Conservation (phyloP, 1,140 invertebrate genomes). For the Nomia melanderi region DNA sequence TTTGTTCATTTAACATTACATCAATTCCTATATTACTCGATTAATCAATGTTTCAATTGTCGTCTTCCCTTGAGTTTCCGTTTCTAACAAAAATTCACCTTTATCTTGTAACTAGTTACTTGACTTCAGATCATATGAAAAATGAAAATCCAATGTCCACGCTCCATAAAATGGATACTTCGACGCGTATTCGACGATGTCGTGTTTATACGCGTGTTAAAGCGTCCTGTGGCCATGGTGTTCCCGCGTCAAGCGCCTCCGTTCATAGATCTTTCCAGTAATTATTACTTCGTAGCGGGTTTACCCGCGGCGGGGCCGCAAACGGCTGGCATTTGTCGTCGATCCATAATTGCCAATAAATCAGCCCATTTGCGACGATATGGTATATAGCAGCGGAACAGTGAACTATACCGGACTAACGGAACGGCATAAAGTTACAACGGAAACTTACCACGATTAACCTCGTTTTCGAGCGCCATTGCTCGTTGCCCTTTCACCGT, state of each 20-base stretch:
- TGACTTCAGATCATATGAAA: too few relatives aligned
- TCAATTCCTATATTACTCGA: too few relatives aligned
- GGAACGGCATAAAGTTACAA: conserved; percentile 46
- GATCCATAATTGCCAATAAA: conserved; percentile 52
- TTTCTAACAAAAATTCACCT: too few relatives aligned
- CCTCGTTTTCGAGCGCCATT: conserved; percentile 39
- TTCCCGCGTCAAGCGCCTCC: neutral
- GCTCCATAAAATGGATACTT: too few relatives aligned
- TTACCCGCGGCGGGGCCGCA: conserved; percentile 21
- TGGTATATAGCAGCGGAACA: conserved; percentile 25
- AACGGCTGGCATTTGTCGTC: conserved; percentile 51
- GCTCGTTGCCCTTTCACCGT: conserved; percentile 47
- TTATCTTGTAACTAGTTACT: too few relatives aligned
- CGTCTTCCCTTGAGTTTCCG: too few relatives aligned
- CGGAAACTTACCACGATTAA: conserved; percentile 53
- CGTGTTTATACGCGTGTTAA: too few relatives aligned
- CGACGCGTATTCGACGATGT: too few relatives aligned
- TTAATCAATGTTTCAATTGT: too few relatives aligned
- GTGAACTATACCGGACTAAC: conserved; percentile 24
- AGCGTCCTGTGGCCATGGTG: too few relatives aligned
- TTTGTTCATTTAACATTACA: too few relatives aligned
- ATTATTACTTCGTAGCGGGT: conserved; percentile 32
- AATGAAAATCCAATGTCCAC: too few relatives aligned
- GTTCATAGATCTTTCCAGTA: conserved; percentile 36
- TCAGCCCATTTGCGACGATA: conserved; percentile 49